These are phyloP conservation scores for Lethocerus indicus DNA, from an alignment of 1,140 invertebrate species.

Conservation along the genomic window DNA sequence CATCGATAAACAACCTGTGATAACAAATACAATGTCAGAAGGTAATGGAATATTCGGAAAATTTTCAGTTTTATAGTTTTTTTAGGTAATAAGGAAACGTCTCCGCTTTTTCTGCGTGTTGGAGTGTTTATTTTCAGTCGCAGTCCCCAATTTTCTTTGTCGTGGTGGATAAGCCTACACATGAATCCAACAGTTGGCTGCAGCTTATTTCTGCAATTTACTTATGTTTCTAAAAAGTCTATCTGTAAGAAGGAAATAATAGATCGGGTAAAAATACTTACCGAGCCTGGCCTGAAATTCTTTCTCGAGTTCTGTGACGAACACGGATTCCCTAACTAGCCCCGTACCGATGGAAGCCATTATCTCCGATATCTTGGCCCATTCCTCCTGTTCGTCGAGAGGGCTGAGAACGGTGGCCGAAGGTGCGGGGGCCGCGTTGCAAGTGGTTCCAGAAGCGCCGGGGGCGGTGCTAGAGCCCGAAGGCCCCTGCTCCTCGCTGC, in stretches of 20 bases:
- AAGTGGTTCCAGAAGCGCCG: constrained; percentile 23
- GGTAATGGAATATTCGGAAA: too few relatives aligned
- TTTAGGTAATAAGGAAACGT: too few relatives aligned
- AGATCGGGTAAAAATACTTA: constrained; percentile 19
- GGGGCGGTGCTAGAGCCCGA: constrained; percentile 15
- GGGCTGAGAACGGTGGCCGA: constrained; percentile 57
- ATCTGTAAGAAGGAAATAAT: not conserved
- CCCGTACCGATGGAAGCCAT: constrained; percentile 80
- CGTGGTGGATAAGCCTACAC: too few relatives aligned
- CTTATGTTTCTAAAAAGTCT: not conserved
- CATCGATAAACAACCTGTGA: too few relatives aligned
- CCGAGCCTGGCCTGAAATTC: constrained; percentile 58
- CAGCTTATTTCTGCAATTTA: not conserved
- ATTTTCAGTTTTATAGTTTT: too few relatives aligned
- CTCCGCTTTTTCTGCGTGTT: too few relatives aligned
- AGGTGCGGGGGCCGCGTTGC: constrained; percentile 33
- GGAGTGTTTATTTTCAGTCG: too few relatives aligned
- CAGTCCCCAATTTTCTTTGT: too few relatives aligned
- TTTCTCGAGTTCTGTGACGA: constrained; percentile 64
- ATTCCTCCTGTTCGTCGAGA: constrained; percentile 85
- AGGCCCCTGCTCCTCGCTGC: constrained; percentile 11
- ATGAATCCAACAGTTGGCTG: not conserved
- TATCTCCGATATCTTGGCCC: constrained; percentile 87
- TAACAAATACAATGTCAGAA: too few relatives aligned
- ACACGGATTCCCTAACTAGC: constrained; percentile 59